Conservation (phyloP, 2,888 invertebrate species). For the Conchocele bisecta region DNA sequence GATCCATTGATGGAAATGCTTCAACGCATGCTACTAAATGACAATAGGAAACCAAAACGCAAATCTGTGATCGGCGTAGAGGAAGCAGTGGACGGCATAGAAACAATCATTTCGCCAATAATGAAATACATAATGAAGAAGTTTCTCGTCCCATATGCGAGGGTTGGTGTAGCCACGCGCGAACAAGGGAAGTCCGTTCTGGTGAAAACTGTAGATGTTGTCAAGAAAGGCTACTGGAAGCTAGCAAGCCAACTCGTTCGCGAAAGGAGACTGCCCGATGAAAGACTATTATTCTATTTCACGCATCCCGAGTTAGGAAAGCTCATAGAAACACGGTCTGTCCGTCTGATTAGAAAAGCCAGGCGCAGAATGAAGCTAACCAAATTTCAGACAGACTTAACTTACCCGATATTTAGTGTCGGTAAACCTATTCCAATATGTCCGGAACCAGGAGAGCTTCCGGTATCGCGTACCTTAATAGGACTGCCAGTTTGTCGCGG, state of each 20-base stretch:
- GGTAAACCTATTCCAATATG: no score
- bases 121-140: conserved; percentile 1
- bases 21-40: conserved; percentile 83
- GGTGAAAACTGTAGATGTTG: conserved; percentile 84
- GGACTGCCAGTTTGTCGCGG: conserved; percentile 90
- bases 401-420: no score
- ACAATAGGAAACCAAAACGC: background rate
- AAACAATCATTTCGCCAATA: background rate
- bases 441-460: no score
- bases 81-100: conserved; percentile 5
- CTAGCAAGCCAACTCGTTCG: conserved; percentile 86
- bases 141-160: conserved; percentile 79
- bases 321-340: conserved; percentile 85
- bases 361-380: conserved; percentile 86
- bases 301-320: conserved; percentile 86
- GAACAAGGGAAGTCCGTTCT: conserved; percentile 86
- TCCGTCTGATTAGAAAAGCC: conserved; percentile 86
- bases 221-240: conserved; percentile 85
- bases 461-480: no score
- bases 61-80: background rate
- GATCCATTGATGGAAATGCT: conserved; percentile 75
- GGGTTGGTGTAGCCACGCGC: conserved; percentile 86
- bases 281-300: conserved; percentile 87
- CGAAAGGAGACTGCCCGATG: conserved; percentile 86
- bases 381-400: no score